Conservation (phyloP, 2,113 vertebrate genomes). For the Ctenomys sociabilis region DNA sequence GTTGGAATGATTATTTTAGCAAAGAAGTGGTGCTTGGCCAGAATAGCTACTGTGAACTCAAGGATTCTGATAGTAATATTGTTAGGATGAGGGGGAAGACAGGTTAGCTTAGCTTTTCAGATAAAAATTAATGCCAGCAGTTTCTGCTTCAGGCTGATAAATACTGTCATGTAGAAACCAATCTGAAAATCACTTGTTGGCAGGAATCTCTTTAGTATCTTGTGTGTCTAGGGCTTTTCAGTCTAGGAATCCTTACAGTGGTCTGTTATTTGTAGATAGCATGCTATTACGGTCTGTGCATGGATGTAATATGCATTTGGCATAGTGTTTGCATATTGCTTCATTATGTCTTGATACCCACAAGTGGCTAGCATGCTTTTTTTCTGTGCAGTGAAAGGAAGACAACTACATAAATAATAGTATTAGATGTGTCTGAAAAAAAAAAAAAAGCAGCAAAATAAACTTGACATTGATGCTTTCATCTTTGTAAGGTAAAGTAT, state of each 20-base stretch:
- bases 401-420: slow-evolving; percentile 26
- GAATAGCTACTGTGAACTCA: neutral
- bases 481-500: slow-evolving; percentile 44
- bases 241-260: neutral
- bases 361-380: slow-evolving; percentile 23
- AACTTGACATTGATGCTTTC: slow-evolving; percentile 57
- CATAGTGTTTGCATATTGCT: slow-evolving; percentile 51
- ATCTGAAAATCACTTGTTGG: neutral
- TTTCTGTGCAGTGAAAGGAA: slow-evolving; percentile 37
- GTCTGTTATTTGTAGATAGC: slow-evolving; percentile 40
- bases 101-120: neutral
- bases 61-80: neutral
- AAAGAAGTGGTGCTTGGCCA: neutral
- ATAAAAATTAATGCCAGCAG: slow-evolving; percentile 3
- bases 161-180: slow-evolving; percentile 29
- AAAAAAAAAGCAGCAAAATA: neutral
- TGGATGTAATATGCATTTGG: slow-evolving; percentile 38
- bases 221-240: neutral
- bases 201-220: neutral
- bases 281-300: slow-evolving; percentile 48
- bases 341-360: slow-evolving; percentile 55
- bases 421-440: neutral
- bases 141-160: neutral
- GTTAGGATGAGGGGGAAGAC: neutral
- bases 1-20: slow-evolving; percentile 38